Evolutionary conservation across 2,113 vertebrate genomes (phyloP).

Genomic region (Hymenochirus boettgeri): DNA sequence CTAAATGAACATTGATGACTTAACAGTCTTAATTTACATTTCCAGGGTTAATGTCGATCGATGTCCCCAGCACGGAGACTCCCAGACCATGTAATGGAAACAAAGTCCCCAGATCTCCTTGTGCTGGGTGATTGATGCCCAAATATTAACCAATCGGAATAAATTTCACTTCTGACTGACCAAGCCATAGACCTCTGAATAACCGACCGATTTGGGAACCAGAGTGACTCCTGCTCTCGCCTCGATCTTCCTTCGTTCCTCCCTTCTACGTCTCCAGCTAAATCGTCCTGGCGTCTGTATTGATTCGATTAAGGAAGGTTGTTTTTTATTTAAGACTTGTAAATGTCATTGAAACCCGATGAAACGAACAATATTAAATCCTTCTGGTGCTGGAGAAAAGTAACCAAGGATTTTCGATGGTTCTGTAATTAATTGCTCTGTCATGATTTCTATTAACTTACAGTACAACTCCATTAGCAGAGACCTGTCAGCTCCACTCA

Average conservation of each 20-base stretch:
- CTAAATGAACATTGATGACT: too few relatives aligned
- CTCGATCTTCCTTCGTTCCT: conserved; percentile 60
- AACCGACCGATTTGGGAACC: too few relatives aligned
- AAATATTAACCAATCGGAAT: too few relatives aligned
- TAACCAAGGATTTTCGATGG: conserved; percentile 79
- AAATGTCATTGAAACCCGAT: conserved; percentile 78
- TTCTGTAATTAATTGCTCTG: conserved; percentile 83
- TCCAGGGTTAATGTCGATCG: too few relatives aligned
- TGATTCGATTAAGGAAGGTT: conserved; percentile 79
- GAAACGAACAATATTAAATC: conserved; percentile 79
- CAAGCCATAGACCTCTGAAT: too few relatives aligned
- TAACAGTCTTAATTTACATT: too few relatives aligned
- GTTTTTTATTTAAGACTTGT: conserved; percentile 79
- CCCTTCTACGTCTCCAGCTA: conserved; percentile 70
- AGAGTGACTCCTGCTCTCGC: too few relatives aligned
- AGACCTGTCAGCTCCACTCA: conserved; percentile 76
- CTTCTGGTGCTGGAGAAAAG: conserved; percentile 74
- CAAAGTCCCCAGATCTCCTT: too few relatives aligned
- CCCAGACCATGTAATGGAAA: too few relatives aligned
- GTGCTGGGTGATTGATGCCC: too few relatives aligned
- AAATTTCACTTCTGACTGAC: too few relatives aligned
- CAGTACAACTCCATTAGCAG: conserved; percentile 80
- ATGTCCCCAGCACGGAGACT: too few relatives aligned
- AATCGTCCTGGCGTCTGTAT: conserved; percentile 68
- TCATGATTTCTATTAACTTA: conserved; percentile 83